Base-by-base conservation (phyloP, 2,113 vertebrate genomes). In the Chaetodon trifascialis region DNA sequence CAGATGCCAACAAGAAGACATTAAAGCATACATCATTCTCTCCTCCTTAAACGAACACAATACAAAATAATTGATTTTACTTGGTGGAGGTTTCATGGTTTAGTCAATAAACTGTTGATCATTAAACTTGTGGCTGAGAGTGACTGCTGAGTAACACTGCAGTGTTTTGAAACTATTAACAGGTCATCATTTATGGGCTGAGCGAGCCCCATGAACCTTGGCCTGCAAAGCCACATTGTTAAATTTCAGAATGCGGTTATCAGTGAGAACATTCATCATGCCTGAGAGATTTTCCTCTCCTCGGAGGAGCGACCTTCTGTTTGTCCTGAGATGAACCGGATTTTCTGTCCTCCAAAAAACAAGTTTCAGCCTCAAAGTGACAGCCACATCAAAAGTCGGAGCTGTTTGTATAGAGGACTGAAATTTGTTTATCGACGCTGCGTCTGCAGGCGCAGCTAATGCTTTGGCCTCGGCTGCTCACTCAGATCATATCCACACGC, bases 261-360 rank as follows among this genome's bases (percentile, higher is more conserved):
- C 46, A 44, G 38, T 40, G 12, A 44, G 42, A 49, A 38, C n/a
- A 23, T 4, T 1, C 44, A 54, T 73, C 23, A 54, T 42, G 34
- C 51, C 51, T 51, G 12, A 15, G 40, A 40, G 16, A 40, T 68
- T 51, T 38, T 21, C 25, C 40, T 3, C 16, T 30, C 14, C 4
- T 5, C 34, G 49, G 14, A 47, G 49, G 7, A 34, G 4, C 16
- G 46, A 16, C 9, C 15, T 67, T 47, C 25, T 62, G 58, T 70
- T 60, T 79, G 40, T 76, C 59, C 83, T 80, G 12, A 58, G 14
- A 40, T 58, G 19, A 63, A 75, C 76, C 5, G 1, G 15, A 30
- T 14, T 44, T 59, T 79, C 23, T 9, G 11, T 56, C 21, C 16
- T 0, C 0, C 12, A 46, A 55, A 40, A 71, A 23, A 55, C 1